Evolutionary conservation across 2,888 invertebrate genomes (phyloP).

Genomic region (Euproctis similis): DNA sequence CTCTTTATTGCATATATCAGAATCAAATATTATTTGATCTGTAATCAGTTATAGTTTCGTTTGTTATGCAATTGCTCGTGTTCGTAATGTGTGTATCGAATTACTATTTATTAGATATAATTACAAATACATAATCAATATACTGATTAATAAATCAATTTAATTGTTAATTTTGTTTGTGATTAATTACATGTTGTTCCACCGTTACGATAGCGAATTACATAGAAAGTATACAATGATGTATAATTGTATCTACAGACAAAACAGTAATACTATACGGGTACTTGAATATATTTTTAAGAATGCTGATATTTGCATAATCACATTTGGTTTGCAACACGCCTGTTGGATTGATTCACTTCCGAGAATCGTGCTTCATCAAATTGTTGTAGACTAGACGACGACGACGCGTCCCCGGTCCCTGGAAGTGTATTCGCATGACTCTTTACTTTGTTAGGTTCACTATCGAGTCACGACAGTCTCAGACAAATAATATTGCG

Average conservation of each 20-base stretch:
- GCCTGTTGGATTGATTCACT: constrained; percentile 42
- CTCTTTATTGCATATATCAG: constrained; percentile 10
- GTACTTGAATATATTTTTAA: constrained; percentile 43
- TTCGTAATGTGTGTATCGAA: constrained; percentile 13
- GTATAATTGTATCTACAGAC: not conserved
- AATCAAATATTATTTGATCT: constrained; percentile 9
- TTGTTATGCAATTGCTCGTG: constrained; percentile 15
- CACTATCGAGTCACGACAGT: too few relatives aligned
- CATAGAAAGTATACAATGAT: constrained; percentile 1
- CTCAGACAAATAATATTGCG: too few relatives aligned
- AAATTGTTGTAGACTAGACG: constrained; percentile 46
- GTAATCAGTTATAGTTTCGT: constrained; percentile 8
- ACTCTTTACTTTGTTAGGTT: too few relatives aligned
- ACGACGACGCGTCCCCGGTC: constrained; percentile 28
- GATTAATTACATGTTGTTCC: constrained; percentile 7
- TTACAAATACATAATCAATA: constrained; percentile 7
- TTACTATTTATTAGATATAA: constrained; percentile 10
- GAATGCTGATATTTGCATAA: constrained; percentile 54
- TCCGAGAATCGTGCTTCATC: constrained; percentile 46
- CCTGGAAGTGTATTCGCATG: constrained; percentile 18
- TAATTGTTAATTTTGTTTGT: constrained; percentile 10
- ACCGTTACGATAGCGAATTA: constrained; percentile 4
- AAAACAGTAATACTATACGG: constrained; percentile 43
- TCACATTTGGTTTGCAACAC: constrained; percentile 46
- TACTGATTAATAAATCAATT: constrained; percentile 14